A percentile compares a stretch with the other conserved stretches of the same genome.
These are phyloP conservation scores for Anas georgica DNA, from an alignment of 2,797 vertebrate genomes.

Conservation along the genomic window DNA sequence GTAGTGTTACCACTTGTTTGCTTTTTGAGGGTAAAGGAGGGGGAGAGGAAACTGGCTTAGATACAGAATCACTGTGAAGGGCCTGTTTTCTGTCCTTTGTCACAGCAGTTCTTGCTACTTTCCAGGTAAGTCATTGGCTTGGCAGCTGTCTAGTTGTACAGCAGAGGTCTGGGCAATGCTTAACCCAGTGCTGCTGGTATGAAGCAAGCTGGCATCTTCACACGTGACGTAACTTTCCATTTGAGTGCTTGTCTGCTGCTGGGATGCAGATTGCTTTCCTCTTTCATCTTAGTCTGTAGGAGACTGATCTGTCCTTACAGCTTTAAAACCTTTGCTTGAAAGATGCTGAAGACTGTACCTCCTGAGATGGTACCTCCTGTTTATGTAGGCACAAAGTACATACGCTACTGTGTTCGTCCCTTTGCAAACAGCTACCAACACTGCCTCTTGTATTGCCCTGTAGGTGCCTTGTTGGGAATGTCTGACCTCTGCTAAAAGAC, in stretches of 20 bases:
- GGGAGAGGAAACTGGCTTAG: neutral
- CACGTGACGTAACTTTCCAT: neutral
- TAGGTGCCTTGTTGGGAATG: neutral
- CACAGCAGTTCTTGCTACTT: neutral
- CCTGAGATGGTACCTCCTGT: neutral
- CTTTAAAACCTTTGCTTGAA: neutral
- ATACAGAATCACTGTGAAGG: neutral
- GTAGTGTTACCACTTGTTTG: neutral
- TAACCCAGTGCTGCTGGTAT: neutral
- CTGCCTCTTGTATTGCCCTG: neutral
- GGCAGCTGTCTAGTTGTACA: neutral
- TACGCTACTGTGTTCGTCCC: neutral
- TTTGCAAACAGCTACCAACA: neutral
- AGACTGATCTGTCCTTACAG: neutral
- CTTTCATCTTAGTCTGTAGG: neutral
- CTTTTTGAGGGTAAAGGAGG: neutral
- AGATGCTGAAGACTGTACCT: neutral
- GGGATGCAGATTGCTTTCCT: neutral
- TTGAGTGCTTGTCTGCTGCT: fast-evolving
- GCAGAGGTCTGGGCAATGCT: neutral
- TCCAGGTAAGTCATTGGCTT: neutral
- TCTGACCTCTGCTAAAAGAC: neutral
- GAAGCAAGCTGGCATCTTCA: neutral
- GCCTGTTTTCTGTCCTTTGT: neutral
- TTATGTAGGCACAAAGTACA: neutral